Evolutionary conservation across 1,140 invertebrate species (phyloP), one percentile per base, ranked within the genome.

Genomic region (Sesamia nonagrioides): DNA sequence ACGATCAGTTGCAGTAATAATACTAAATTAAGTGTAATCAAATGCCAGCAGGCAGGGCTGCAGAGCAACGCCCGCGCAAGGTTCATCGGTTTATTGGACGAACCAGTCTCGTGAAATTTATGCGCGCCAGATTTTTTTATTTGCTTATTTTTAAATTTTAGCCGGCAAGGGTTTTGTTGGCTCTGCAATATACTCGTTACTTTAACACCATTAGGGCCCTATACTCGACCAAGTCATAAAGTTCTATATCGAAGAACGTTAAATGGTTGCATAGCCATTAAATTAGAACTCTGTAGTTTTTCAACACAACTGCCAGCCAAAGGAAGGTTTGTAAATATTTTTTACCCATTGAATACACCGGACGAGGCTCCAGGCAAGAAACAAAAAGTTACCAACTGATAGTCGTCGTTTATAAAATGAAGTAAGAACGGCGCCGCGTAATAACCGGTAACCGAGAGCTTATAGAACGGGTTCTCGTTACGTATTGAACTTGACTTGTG

Each of bases 381-480:
- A 69, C 66, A 81, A 77, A 85, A 87, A 83, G 68, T 58, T 18
- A 82, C 82, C 82, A 82, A 72, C 54, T 63, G 78, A 81, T 27
- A 27, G 27, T 3, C 27, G 1, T 79, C 63, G 63, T 79, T 82
- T 84, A 81, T 74, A 79, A 76, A 78, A 78, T 86, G 84, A 83
- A 85, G 86, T 83, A 87, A 87, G 83, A 90, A 84, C 78, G 75
- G 78, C 58, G 54, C 72, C 66, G 68, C 82, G 87, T 91, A 89
- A 89, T 87, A 89, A 88, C 82, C 71, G 77, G 83, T 85, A 86
- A 89, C 79, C 68, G 74, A 81, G 82, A 84, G 80, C 80, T 88
- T 89, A 88, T 72, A 86, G 88, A 89, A 91, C 87, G 82, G 82
- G 85, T 80, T 78, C 71, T 82, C 82, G 84, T 89, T 88, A 86